Conservation (phyloP, 2,113 vertebrate genomes). For the Chelonoidis abingdonii region DNA sequence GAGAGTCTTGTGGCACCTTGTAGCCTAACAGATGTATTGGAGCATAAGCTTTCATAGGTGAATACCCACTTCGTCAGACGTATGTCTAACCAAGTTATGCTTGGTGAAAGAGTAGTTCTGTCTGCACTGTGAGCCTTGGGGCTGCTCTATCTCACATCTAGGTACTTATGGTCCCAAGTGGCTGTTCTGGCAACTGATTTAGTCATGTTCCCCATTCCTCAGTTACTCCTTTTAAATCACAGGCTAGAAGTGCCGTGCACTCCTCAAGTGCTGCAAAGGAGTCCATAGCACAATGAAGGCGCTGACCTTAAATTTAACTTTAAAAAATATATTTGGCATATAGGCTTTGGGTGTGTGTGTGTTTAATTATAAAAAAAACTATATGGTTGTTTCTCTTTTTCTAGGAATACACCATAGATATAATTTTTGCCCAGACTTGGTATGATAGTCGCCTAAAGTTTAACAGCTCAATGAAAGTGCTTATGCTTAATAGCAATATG, state of each 20-base stretch:
- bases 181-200: neutral
- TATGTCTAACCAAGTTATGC: neutral
- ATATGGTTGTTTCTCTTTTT: slow-evolving; percentile 57
- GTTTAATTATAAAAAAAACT: neutral
- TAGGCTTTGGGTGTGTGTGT: neutral
- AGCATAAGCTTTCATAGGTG: too few species aligned
- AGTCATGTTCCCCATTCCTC: rapidly evolving
- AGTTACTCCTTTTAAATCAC: neutral
- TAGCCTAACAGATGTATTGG: too few species aligned
- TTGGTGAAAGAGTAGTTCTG: neutral
- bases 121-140: neutral
- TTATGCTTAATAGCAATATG: slow-evolving; percentile 99
- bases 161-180: neutral
- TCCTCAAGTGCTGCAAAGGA: neutral
- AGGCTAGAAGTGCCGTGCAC: neutral
- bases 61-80: too few species aligned
- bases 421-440: slow-evolving; percentile 99
- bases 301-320: neutral
- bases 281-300: neutral
- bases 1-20: too few species aligned
- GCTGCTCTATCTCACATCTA: neutral
- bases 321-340: neutral
- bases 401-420: slow-evolving; percentile 98
- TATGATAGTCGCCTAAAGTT: slow-evolving; percentile 97
- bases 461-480: slow-evolving; percentile 95